phyloP scores from a whole-genome alignment of 2,113 vertebrate species.

The Xenopus tropicalis region UCB_Xtro_10.0 CM004445.2:27507501-27508000 shows the following conservation, averaged over 20 bases:
- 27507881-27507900: background rate
- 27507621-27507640: too few species aligned
- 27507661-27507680: too few species aligned
- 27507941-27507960: background rate
- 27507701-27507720: background rate
- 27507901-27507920: constrained; percentile 4
- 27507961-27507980: background rate
- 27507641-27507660: too few species aligned
- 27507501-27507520: too few species aligned
- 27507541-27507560: too few species aligned
- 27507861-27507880: background rate
- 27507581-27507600: too few species aligned
- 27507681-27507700: too few species aligned
- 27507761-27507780: background rate
- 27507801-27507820: background rate
- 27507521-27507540: too few species aligned
- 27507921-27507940: background rate
- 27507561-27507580: too few species aligned
- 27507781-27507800: background rate
- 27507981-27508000: background rate
- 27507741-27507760: constrained; percentile 38
- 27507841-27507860: background rate
- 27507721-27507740: constrained; percentile 17
- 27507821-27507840: background rate
- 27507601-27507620: too few species aligned